Percentiles rank a stretch among this genome's conserved stretches.
Evolutionary conservation across 2,888 invertebrate genomes (phyloP).

Genomic region (Yponomeuta sedellus): DNA sequence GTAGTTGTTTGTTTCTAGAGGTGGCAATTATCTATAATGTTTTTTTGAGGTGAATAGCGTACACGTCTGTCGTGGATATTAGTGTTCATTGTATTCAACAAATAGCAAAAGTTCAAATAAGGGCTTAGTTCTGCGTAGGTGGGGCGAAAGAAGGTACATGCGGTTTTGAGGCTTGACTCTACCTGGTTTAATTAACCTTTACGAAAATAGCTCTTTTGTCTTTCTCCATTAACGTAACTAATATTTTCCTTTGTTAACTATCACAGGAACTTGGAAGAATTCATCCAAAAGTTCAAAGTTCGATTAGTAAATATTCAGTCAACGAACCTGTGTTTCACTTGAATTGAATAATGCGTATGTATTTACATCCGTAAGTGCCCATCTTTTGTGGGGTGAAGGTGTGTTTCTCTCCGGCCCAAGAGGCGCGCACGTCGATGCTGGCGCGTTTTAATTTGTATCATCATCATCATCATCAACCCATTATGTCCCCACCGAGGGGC

Average conservation of each 20-base stretch:
- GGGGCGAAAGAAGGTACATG: background rate
- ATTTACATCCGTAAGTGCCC: background rate
- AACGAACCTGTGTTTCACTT: background rate
- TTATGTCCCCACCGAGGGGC: no score
- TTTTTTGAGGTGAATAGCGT: background rate
- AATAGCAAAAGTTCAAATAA: background rate
- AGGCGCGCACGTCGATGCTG: background rate
- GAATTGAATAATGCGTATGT: background rate
- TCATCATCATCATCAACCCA: no score
- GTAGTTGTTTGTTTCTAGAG: background rate
- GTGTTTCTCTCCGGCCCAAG: background rate
- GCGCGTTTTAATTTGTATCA: background rate
- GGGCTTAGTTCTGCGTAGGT: background rate
- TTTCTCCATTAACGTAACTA: background rate
- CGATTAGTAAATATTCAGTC: background rate
- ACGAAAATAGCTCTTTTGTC: background rate
- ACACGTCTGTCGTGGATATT: background rate
- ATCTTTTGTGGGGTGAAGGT: background rate
- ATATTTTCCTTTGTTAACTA: background rate
- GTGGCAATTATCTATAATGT: background rate
- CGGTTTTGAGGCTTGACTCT: background rate
- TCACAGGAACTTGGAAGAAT: background rate
- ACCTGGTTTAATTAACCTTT: background rate
- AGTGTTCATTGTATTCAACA: conserved; percentile 9
- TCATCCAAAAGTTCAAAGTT: background rate